Conservation (phyloP, 1,140 invertebrate species). For the Drosophila grimshawi region DNA sequence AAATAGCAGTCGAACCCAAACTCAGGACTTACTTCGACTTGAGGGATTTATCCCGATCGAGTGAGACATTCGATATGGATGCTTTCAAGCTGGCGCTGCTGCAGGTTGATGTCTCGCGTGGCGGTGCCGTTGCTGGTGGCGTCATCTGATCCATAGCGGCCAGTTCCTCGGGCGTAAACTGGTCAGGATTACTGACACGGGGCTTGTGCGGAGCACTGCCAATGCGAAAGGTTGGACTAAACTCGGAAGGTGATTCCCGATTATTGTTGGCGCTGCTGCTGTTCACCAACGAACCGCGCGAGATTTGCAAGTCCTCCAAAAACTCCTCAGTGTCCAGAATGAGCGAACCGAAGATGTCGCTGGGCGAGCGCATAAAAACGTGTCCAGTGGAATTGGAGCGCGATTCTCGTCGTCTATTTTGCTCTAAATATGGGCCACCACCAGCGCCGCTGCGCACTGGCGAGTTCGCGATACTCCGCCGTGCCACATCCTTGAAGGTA, state of each 20-base stretch:
- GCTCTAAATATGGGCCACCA: slow-evolving; percentile 44
- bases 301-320: slow-evolving; percentile 85
- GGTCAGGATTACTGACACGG: slow-evolving; percentile 69
- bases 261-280: slow-evolving; percentile 46
- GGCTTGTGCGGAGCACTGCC: slow-evolving; percentile 79
- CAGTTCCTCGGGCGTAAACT: slow-evolving; percentile 80
- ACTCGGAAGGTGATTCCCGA: slow-evolving; percentile 49
- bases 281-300: slow-evolving; percentile 63
- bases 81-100: slow-evolving; percentile 49
- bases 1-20: neutral
- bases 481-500: slow-evolving; percentile 92
- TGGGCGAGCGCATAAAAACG: slow-evolving; percentile 85
- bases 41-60: slow-evolving; percentile 59
- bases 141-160: slow-evolving; percentile 77
- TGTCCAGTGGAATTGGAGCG: slow-evolving; percentile 86
- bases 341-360: slow-evolving; percentile 85
- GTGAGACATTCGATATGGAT: slow-evolving; percentile 50
- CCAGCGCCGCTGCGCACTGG: slow-evolving; percentile 86
- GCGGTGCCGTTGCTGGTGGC: slow-evolving; percentile 77
- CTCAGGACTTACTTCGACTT: slow-evolving; percentile 67
- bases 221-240: slow-evolving; percentile 78
- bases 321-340: slow-evolving; percentile 87
- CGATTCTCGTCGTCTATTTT: slow-evolving; percentile 84
- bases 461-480: slow-evolving; percentile 90
- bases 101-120: slow-evolving; percentile 67